Evolutionary conservation across 2,797 vertebrate species (phyloP).

Genomic region (Tympanoctomys barrerae): DNA sequence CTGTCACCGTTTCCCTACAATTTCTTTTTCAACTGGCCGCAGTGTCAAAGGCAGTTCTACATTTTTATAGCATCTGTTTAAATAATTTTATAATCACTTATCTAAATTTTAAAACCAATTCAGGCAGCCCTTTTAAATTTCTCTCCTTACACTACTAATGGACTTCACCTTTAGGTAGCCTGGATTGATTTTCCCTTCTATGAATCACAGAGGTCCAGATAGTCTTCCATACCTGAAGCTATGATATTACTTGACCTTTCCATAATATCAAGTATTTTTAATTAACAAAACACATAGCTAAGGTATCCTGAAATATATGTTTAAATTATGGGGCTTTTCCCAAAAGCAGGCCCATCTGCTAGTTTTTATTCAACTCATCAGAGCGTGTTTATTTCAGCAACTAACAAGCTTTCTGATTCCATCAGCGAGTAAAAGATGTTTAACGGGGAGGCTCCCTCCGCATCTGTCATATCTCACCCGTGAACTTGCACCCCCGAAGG

Average conservation of each 20-base stretch:
- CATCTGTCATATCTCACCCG: background rate
- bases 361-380: constrained; percentile 64
- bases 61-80: constrained; percentile 4
- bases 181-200: background rate
- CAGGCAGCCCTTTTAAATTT: constrained; percentile 7
- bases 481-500: constrained; percentile 1
- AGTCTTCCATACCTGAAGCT: constrained; percentile 15
- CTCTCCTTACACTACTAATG: constrained; percentile 37
- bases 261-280: constrained; percentile 55
- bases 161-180: constrained; percentile 28
- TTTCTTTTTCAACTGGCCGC: constrained; percentile 15
- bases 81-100: constrained; percentile 45
- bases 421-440: constrained; percentile 51
- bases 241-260: constrained; percentile 19
- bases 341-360: constrained; percentile 59
- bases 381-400: constrained; percentile 17
- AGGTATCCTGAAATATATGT: constrained; percentile 24
- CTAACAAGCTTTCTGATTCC: constrained; percentile 70
- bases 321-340: background rate
- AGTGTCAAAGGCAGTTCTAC: background rate
- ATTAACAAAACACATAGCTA: constrained; percentile 55
- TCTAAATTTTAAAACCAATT: constrained; percentile 54
- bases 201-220: background rate
- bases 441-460: background rate
- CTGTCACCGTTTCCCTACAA: too few species aligned